Evolutionary conservation across 35 echinoderm and acorn worm genomes (phyloP).

Genomic region (Holothuria glaberrima): DNA sequence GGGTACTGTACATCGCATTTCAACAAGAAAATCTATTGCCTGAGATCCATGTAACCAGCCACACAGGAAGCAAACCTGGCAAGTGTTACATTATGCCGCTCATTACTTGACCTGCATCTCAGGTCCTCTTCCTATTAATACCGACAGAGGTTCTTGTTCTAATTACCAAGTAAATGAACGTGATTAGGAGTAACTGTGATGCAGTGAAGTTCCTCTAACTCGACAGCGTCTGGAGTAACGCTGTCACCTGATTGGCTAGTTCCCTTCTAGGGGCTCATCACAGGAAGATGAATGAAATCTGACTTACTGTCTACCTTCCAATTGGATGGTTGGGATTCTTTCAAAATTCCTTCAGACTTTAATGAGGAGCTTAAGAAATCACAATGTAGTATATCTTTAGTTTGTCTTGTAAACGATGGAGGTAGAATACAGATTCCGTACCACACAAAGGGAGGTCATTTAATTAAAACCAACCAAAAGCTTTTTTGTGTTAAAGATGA

Average conservation of each 20-base stretch:
- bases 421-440: too few species aligned
- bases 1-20: too few species aligned
- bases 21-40: too few species aligned
- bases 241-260: constrained; percentile 5
- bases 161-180: constrained; percentile 21
- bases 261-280: background rate
- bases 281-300: constrained; percentile 14
- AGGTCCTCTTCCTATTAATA: background rate
- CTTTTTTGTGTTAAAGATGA: too few species aligned
- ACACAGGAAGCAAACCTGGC: too few species aligned
- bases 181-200: background rate
- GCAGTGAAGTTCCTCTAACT: background rate
- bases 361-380: constrained; percentile 34
- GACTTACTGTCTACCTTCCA: constrained; percentile 43
- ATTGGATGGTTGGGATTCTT: constrained; percentile 38
- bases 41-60: too few species aligned
- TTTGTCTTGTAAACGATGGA: too few species aligned
- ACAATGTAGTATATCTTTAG: background rate
- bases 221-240: background rate
- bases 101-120: background rate
- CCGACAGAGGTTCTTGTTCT: background rate
- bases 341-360: constrained; percentile 28
- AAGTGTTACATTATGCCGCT: too few species aligned
- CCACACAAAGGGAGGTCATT: too few species aligned
- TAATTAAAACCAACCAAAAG: too few species aligned